phyloP scores from a whole-genome alignment of 2,888 invertebrate genomes.

The Apamea sordens region DNA sequence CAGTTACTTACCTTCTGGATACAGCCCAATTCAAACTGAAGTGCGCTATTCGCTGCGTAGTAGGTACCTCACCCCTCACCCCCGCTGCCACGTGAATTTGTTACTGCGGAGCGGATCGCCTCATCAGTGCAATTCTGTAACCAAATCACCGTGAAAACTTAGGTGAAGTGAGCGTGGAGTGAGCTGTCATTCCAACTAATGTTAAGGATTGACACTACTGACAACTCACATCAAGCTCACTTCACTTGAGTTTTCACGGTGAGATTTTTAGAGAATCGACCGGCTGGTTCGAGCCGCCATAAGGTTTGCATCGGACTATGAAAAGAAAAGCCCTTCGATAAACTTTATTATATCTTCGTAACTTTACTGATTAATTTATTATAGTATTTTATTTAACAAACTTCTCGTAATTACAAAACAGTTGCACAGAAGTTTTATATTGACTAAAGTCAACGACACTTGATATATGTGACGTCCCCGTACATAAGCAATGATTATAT shows the following conservation, averaged over 20 bases:
- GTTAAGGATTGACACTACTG: no score
- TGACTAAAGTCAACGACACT: neutral
- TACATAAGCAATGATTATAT: neutral
- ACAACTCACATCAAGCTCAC: no score
- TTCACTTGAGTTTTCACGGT: no score
- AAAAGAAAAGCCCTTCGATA: neutral
- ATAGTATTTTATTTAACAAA: no score
- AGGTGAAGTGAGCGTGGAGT: no score
- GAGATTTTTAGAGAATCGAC: no score
- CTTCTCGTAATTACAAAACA: conserved; percentile 18
- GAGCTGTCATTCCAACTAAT: no score
- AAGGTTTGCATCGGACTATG: neutral
- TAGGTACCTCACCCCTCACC: neutral
- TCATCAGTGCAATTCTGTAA: no score
- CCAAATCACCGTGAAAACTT: no score
- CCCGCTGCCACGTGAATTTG: neutral
- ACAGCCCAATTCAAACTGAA: no score
- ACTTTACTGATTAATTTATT: neutral
- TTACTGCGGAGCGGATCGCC: neutral
- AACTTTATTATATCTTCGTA: neutral
- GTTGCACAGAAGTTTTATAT: neutral
- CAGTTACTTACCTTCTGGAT: neutral
- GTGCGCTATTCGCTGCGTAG: no score
- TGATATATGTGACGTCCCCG: neutral
- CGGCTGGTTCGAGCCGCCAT: neutral